A percentile compares a stretch with the other conserved stretches of the same genome.
Evolutionary conservation across 2,113 vertebrate genomes (phyloP).

Genomic region (Saguinus midas): DNA sequence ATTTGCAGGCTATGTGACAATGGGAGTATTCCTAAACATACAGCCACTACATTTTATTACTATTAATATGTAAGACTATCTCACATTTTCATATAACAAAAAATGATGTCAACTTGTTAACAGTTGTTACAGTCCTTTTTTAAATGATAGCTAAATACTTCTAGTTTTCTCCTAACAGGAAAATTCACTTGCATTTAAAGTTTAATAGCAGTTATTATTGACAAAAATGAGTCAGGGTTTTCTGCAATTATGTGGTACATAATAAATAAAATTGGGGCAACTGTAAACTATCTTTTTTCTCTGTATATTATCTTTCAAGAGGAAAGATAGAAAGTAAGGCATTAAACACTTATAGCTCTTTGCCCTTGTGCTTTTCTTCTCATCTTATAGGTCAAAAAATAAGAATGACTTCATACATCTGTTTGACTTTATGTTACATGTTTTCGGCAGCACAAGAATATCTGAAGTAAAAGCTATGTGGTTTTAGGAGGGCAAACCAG

Average conservation of each 20-base stretch:
- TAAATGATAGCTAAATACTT: background rate
- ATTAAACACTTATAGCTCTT: background rate
- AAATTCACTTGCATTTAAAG: background rate
- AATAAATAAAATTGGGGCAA: background rate
- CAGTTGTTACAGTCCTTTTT: background rate
- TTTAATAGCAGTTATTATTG: background rate
- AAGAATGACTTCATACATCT: background rate
- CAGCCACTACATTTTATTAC: background rate
- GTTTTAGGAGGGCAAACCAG: background rate
- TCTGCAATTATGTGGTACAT: background rate
- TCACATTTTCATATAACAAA: background rate
- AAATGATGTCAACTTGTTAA: background rate
- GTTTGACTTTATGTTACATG: background rate
- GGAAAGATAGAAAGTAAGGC: background rate
- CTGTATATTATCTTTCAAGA: background rate
- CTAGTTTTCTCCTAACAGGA: background rate
- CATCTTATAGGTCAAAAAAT: background rate
- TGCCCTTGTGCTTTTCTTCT: background rate
- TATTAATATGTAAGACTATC: background rate
- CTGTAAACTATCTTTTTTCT: background rate
- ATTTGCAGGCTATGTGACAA: background rate
- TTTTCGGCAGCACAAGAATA: background rate
- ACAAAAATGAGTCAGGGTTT: background rate
- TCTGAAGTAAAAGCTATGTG: background rate
- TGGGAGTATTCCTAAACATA: background rate